Percentiles rank a stretch among this genome's conserved stretches.
phyloP scores from a whole-genome alignment of 2,888 invertebrate species.

The Toxonevra muliebris region DNA sequence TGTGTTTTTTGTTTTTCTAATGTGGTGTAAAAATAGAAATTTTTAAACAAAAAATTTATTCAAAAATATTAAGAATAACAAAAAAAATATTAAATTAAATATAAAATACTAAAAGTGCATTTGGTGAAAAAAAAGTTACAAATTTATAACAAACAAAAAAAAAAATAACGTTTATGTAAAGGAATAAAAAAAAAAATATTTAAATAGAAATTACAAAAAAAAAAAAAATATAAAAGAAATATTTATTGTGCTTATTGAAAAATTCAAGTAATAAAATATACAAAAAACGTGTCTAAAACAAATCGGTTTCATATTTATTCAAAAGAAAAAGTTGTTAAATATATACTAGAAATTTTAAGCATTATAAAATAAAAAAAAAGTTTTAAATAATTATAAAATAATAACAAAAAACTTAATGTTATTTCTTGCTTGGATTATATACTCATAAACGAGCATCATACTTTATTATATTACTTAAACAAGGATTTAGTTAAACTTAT shows the following conservation, averaged over 20 bases:
- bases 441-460: no score
- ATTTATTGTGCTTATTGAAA: conserved; percentile 15
- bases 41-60: conserved; percentile 37
- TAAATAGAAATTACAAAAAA: conserved; percentile 15
- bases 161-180: conserved; percentile 20
- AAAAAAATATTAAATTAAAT: conserved; percentile 12
- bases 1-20: conserved; percentile 20
- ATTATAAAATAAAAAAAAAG: not conserved
- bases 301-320: conserved; percentile 24
- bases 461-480: no score
- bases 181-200: conserved; percentile 14
- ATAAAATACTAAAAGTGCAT: conserved; percentile 25
- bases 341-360: not conserved
- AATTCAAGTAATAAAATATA: not conserved
- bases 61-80: conserved; percentile 21
- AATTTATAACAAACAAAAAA: conserved; percentile 18
- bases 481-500: no score
- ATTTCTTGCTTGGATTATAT: no score
- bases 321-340: not conserved
- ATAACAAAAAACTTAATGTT: no score
- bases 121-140: conserved; percentile 20
- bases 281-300: conserved; percentile 14
- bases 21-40: conserved; percentile 40
- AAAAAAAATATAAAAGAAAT: conserved; percentile 6
- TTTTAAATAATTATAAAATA: not conserved